phyloP scores from a whole-genome alignment of 2,888 invertebrate genomes.

The Aporophyla lueneburgensis region DNA sequence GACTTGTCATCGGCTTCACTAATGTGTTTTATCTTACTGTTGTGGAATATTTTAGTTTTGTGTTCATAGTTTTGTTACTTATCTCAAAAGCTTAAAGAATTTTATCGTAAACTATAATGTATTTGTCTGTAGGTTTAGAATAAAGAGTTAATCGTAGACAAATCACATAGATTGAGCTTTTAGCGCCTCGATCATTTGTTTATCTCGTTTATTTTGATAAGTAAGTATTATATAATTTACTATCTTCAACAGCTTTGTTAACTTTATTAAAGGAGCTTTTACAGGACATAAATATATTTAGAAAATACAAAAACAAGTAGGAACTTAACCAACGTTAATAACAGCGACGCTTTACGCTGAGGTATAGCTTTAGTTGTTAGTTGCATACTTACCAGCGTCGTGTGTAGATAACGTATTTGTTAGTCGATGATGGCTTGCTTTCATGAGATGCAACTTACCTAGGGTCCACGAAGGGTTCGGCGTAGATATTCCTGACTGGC shows the following conservation, averaged over 20 bases:
- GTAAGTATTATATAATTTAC: background rate
- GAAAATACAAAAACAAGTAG: constrained; percentile 1
- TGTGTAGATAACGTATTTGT: constrained; percentile 35
- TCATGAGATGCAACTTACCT: constrained; percentile 82
- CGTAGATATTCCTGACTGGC: constrained; percentile 92
- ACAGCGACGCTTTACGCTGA: constrained; percentile 24
- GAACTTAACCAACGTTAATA: background rate
- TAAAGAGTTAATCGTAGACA: constrained; percentile 45
- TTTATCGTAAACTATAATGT: constrained; percentile 52
- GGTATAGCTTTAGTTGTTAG: constrained; percentile 53
- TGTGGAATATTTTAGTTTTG: constrained; percentile 63
- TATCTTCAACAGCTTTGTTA: background rate
- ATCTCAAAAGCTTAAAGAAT: constrained; percentile 55
- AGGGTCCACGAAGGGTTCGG: constrained; percentile 92
- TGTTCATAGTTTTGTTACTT: constrained; percentile 54
- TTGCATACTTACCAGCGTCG: constrained; percentile 60
- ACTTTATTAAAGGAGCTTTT: background rate
- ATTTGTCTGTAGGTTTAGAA: constrained; percentile 37
- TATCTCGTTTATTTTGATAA: constrained; percentile 31
- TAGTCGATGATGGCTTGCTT: constrained; percentile 56
- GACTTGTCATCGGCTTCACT: constrained; percentile 76
- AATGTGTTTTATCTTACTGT: constrained; percentile 78
- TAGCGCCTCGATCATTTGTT: constrained; percentile 32
- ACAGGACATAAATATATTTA: background rate
- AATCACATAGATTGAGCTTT: constrained; percentile 41